Evolutionary conservation across 2,888 invertebrate genomes (phyloP).

Genomic region (Spisula solida): DNA sequence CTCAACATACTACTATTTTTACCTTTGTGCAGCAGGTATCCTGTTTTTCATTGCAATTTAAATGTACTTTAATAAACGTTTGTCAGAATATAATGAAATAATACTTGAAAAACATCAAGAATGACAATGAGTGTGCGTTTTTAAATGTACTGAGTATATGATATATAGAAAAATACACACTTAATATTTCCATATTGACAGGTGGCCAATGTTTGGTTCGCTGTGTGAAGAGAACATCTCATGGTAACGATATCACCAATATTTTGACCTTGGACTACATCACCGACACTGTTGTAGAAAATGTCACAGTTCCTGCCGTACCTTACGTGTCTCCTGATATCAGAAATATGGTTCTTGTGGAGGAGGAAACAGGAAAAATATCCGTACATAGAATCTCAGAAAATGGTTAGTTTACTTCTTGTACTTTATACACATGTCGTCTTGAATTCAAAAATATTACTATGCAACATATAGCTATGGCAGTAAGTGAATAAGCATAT

Average conservation of each 20-base stretch:
- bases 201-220: conserved; percentile 92
- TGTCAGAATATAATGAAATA: too few species aligned
- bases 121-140: too few species aligned
- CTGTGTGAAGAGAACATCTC: conserved; percentile 87
- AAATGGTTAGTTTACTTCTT: conserved; percentile 88
- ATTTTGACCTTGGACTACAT: conserved; percentile 91
- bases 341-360: conserved; percentile 91
- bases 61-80: too few species aligned
- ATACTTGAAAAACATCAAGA: too few species aligned
- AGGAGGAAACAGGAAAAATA: conserved; percentile 89
- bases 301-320: conserved; percentile 76
- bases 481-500: too few species aligned
- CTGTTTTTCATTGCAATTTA: too few species aligned
- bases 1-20: too few species aligned
- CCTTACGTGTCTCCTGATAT: conserved; percentile 92
- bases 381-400: conserved; percentile 90
- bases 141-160: too few species aligned
- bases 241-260: conserved; percentile 88
- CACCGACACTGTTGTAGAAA: conserved; percentile 89
- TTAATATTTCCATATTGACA: conserved; percentile 79
- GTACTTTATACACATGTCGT: neutral
- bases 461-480: too few species aligned
- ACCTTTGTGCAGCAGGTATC: too few species aligned
- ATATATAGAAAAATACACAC: too few species aligned
- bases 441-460: too few species aligned